These are phyloP conservation scores for Philopotamus ludificatus DNA, from an alignment of 1,140 invertebrate genomes.

Conservation along the genomic window DNA sequence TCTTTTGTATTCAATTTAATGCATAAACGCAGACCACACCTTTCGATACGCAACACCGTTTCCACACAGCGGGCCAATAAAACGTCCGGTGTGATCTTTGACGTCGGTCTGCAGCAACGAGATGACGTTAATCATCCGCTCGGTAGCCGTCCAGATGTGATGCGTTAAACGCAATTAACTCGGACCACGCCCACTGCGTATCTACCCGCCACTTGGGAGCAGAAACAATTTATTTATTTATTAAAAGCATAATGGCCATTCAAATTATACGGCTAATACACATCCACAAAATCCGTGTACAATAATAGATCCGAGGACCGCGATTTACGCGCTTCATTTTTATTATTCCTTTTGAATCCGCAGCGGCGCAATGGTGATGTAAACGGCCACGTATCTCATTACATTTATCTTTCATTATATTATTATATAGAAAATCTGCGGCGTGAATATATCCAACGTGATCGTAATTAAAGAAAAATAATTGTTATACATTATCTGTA, in stretches of 20 bases:
- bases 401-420: background rate
- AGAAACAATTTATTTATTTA: no score
- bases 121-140: slow-evolving; percentile 6
- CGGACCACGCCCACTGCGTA: slow-evolving; percentile 14
- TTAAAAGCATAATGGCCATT: no score
- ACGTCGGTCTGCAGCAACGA: no score
- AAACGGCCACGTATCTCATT: background rate
- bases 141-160: slow-evolving; percentile 30
- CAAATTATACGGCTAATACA: background rate
- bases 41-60: background rate
- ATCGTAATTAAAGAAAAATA: background rate
- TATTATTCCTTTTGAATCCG: background rate
- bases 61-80: background rate
- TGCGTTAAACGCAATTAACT: slow-evolving; percentile 35
- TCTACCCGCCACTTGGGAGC: background rate
- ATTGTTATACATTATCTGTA: background rate
- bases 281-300: background rate
- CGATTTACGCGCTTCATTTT: no score
- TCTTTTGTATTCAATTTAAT: slow-evolving; percentile 32
- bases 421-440: slow-evolving; percentile 4
- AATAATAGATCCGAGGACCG: no score
- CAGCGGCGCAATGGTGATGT: background rate
- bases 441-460: background rate
- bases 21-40: slow-evolving; percentile 25
- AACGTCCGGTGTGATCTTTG: no score